Evolutionary conservation across 2,113 vertebrate species (phyloP).

Genomic region (Hydrochoerus hydrochaeris): DNA sequence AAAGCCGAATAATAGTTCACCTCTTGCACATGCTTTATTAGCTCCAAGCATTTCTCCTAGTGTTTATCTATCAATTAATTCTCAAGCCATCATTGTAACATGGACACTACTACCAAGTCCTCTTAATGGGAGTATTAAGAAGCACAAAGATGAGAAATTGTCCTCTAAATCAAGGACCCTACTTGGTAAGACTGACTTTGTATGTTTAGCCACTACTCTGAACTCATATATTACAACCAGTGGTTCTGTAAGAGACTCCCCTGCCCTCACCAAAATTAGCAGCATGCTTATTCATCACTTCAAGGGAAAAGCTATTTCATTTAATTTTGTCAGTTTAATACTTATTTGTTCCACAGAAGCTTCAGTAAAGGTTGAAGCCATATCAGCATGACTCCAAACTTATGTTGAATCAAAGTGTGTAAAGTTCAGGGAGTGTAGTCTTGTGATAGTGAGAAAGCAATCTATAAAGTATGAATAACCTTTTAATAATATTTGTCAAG

Average conservation of each 20-base stretch:
- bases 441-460: constrained; percentile 82
- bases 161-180: not conserved
- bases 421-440: constrained; percentile 78
- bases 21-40: not conserved
- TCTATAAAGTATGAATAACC: constrained; percentile 78
- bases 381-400: constrained; percentile 55
- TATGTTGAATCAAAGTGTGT: constrained; percentile 77
- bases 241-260: not conserved
- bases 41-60: not conserved
- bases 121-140: not conserved
- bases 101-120: not conserved
- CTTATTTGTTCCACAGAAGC: constrained; percentile 61
- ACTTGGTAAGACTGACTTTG: not conserved
- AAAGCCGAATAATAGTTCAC: not conserved
- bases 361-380: constrained; percentile 67
- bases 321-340: constrained; percentile 24
- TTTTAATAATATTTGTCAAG: constrained; percentile 86
- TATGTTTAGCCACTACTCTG: not conserved
- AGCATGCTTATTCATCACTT: not conserved
- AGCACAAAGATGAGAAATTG: not conserved
- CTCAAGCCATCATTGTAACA: not conserved
- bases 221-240: not conserved
- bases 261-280: not conserved
- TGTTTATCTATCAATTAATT: not conserved
- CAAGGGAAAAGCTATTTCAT: not conserved